Conservation (phyloP, 2,888 invertebrate genomes). For the Drosophila neutralis region DNA sequence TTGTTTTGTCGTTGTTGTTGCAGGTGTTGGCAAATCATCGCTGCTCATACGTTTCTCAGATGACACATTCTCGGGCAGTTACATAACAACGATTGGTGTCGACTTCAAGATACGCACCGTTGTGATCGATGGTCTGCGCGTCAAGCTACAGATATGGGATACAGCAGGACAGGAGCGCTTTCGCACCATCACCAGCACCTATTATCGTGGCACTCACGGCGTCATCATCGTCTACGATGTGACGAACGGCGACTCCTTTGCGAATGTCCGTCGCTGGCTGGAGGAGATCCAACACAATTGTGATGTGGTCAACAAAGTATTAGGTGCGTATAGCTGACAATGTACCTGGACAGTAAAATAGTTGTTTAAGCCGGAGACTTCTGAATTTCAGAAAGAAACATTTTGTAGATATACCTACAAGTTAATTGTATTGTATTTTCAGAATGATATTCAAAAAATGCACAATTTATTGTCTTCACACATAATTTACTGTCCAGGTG, state of each 20-base stretch:
- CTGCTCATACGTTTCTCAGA: slow-evolving; percentile 98
- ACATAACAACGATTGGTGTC: slow-evolving; percentile 99
- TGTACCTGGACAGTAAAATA: background rate
- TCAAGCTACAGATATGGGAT: slow-evolving; percentile 99
- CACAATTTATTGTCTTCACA: background rate
- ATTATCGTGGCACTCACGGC: slow-evolving; percentile 99
- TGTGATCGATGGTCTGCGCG: slow-evolving; percentile 94
- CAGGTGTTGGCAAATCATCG: slow-evolving; percentile 99
- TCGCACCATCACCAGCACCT: slow-evolving; percentile 99
- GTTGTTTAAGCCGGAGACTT: background rate
- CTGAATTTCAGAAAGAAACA: background rate
- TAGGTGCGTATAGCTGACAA: slow-evolving; percentile 88
- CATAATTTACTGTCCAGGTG: background rate
- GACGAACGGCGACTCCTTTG: slow-evolving; percentile 99
- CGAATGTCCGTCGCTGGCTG: slow-evolving; percentile 99
- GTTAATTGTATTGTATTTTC: background rate
- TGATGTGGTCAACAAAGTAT: slow-evolving; percentile 98
- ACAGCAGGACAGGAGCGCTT: slow-evolving; percentile 99
- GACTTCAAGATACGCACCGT: slow-evolving; percentile 99
- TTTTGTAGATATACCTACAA: background rate
- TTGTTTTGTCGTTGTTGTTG: slow-evolving; percentile 57
- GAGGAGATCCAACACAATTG: slow-evolving; percentile 99
- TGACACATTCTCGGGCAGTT: slow-evolving; percentile 98
- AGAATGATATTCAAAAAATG: background rate
- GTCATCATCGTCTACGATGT: slow-evolving; percentile 99